Evolutionary conservation across 2,113 vertebrate genomes (phyloP).

Genomic region (Merops nubicus): DNA sequence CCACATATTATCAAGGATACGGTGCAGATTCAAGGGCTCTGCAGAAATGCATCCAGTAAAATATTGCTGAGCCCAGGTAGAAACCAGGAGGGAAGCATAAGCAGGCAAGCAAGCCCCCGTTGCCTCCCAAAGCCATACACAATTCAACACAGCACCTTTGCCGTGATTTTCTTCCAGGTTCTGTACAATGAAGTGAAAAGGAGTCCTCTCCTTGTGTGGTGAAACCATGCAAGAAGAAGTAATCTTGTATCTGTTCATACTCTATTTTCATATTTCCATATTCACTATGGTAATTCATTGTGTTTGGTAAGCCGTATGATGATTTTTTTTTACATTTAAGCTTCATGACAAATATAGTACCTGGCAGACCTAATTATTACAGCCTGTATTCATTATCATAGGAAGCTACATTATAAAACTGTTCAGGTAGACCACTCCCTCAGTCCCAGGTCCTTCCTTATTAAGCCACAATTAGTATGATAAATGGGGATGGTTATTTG

Average conservation of each 20-base stretch:
- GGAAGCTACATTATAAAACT: slow-evolving; percentile 64
- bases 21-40: neutral
- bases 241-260: neutral
- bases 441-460: slow-evolving; percentile 70
- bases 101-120: neutral
- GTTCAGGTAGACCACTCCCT: slow-evolving; percentile 63
- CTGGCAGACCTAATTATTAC: slow-evolving; percentile 67
- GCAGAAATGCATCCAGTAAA: neutral
- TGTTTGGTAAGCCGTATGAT: neutral
- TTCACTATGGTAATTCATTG: slow-evolving; percentile 26
- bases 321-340: slow-evolving; percentile 54
- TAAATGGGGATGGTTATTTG: slow-evolving; percentile 70
- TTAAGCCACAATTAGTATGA: slow-evolving; percentile 81
- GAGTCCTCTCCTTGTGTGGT: neutral
- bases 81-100: neutral
- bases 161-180: neutral
- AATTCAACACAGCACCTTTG: neutral
- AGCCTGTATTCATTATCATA: slow-evolving; percentile 65
- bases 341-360: slow-evolving; percentile 62
- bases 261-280: neutral
- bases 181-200: neutral
- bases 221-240: slow-evolving; percentile 4
- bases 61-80: neutral
- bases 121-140: neutral
- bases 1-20: neutral